A percentile compares a stretch with the other conserved stretches of the same genome.
These are phyloP conservation scores for Gallirallus australis DNA, from an alignment of 2,797 vertebrate genomes.

Conservation along the genomic window DNA sequence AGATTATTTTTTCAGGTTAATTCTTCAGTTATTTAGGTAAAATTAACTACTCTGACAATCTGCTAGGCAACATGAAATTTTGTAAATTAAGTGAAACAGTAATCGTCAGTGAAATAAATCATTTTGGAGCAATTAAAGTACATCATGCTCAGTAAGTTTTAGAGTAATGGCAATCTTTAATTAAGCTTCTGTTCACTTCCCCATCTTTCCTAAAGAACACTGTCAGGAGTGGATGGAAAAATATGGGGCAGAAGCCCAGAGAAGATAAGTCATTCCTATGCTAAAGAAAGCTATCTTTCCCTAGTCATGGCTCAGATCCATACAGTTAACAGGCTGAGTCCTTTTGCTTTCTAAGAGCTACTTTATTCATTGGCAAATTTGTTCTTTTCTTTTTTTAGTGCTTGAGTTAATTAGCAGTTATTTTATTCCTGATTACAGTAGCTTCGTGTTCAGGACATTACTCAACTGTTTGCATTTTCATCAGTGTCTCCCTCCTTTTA, in stretches of 20 bases:
- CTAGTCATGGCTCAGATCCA: neutral
- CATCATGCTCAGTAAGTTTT: neutral
- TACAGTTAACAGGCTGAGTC: neutral
- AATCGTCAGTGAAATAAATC: neutral
- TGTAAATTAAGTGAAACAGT: neutral
- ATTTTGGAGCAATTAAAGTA: neutral
- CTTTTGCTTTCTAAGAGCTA: neutral
- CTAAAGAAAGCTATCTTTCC: neutral
- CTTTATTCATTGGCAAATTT: neutral
- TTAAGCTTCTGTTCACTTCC: neutral
- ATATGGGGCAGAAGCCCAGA: neutral
- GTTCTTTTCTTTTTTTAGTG: neutral
- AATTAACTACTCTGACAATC: neutral
- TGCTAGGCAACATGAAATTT: neutral
- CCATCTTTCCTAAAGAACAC: neutral
- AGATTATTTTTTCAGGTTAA: neutral
- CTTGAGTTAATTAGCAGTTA: neutral
- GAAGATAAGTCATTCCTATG: neutral
- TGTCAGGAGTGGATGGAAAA: neutral
- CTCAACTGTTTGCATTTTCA: neutral
- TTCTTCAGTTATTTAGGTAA: neutral
- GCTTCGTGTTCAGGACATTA: neutral
- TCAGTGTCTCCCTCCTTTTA: neutral
- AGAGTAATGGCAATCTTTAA: neutral
- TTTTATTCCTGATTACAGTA: neutral